phyloP scores from a whole-genome alignment of 1,140 invertebrate species.

The Drosophila serrata region DNA sequence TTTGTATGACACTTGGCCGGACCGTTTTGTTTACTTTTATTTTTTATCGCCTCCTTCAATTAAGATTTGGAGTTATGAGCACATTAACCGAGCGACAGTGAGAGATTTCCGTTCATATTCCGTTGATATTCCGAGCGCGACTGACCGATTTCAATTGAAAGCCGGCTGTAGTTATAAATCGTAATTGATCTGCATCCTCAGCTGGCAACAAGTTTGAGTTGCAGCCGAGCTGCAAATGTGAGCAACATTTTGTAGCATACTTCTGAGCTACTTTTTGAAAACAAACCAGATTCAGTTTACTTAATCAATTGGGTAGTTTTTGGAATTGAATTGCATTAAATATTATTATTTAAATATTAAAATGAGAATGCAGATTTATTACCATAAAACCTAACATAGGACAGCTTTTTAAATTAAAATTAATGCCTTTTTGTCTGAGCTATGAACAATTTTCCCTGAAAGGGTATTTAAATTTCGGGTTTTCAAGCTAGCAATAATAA shows the following conservation, averaged over 20 bases:
- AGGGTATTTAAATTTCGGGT: too few relatives aligned
- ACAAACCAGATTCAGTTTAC: neutral
- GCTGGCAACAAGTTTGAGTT: constrained; percentile 53
- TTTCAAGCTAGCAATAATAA: too few relatives aligned
- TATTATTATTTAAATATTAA: too few relatives aligned
- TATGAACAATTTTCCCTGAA: too few relatives aligned
- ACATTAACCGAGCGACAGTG: constrained; percentile 10
- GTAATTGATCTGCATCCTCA: constrained; percentile 12
- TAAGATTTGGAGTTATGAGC: constrained; percentile 35
- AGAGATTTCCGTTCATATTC: constrained; percentile 25
- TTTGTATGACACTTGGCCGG: constrained; percentile 28
- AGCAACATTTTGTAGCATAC: constrained; percentile 11
- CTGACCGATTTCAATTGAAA: constrained; percentile 54
- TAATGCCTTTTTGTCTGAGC: too few relatives aligned
- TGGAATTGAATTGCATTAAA: too few relatives aligned
- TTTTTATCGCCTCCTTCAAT: constrained; percentile 25
- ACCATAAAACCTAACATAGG: too few relatives aligned
- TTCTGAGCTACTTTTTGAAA: neutral
- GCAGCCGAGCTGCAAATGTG: constrained; percentile 3
- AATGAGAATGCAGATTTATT: too few relatives aligned
- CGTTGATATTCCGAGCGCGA: constrained; percentile 42
- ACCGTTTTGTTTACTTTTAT: constrained; percentile 23
- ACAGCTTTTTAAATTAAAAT: too few relatives aligned
- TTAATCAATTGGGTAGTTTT: neutral
- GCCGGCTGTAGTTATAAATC: constrained; percentile 52